phyloP scores from a whole-genome alignment of 2,113 vertebrate species.

The Empidonax alnorum region DNA sequence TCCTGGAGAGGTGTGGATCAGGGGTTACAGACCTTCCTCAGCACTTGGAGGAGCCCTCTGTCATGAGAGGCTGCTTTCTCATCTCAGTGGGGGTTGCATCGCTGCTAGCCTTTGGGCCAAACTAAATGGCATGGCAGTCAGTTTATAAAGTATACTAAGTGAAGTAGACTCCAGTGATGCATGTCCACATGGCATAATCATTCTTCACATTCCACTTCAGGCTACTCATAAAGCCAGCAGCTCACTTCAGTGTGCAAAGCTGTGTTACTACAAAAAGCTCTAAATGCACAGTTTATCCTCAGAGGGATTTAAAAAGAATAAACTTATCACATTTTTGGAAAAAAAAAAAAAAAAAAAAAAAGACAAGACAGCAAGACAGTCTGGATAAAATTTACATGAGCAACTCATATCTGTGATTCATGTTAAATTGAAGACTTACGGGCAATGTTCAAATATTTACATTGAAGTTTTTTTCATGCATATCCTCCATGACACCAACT shows the following conservation, averaged over 20 bases:
- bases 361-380: neutral
- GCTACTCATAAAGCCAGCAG: conserved; percentile 28
- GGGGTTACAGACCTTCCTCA: neutral
- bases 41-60: neutral
- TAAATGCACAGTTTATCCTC: conserved; percentile 19
- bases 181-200: neutral
- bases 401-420: conserved; percentile 13
- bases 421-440: neutral
- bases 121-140: neutral
- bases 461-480: neutral
- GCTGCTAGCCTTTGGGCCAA: neutral
- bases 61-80: neutral
- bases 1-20: neutral
- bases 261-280: conserved; percentile 48
- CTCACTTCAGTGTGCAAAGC: conserved; percentile 33
- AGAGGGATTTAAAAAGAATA: conserved; percentile 61
- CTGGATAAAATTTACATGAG: conserved; percentile 13
- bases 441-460: neutral
- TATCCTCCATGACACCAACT: neutral
- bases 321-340: conserved; percentile 59
- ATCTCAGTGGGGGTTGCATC: neutral
- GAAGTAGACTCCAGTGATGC: neutral
- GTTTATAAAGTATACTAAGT: neutral
- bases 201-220: conserved; percentile 46
- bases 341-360: neutral